Evolutionary conservation across 2,888 invertebrate genomes (phyloP).

Genomic region (Mesorhabditis sp.): DNA sequence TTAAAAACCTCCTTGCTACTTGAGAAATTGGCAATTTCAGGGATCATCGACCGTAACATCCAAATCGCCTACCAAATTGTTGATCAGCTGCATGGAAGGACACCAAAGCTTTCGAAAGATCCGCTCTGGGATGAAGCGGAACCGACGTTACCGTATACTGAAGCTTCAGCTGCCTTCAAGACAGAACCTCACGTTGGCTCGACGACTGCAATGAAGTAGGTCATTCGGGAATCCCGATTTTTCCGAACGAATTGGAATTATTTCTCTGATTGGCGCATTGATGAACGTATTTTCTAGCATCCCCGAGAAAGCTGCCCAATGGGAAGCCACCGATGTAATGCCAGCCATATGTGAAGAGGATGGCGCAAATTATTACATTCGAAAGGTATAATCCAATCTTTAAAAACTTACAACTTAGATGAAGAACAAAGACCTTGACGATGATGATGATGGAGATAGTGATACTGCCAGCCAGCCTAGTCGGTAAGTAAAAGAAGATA

Average conservation of each 20-base stretch:
- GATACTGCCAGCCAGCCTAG: neutral
- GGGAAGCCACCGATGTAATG: constrained; percentile 5
- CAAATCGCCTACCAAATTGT: constrained; percentile 91
- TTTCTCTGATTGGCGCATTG: too few relatives aligned
- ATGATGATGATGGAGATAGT: constrained; percentile 2
- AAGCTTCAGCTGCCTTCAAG: constrained; percentile 73
- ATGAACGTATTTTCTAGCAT: neutral
- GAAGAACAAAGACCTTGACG: neutral
- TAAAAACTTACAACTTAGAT: too few relatives aligned
- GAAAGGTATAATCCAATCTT: too few relatives aligned
- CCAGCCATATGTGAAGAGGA: neutral
- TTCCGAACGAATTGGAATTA: too few relatives aligned
- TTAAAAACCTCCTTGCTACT: constrained; percentile 4
- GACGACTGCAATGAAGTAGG: constrained; percentile 32
- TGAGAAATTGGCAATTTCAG: constrained; percentile 8
- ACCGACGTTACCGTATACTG: constrained; percentile 69
- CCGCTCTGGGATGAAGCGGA: constrained; percentile 64
- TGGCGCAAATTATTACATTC: neutral
- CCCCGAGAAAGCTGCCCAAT: neutral
- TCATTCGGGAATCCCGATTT: neutral
- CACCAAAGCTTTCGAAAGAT: constrained; percentile 85
- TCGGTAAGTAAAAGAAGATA: too few relatives aligned
- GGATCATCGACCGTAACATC: constrained; percentile 40
- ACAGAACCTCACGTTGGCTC: constrained; percentile 68
- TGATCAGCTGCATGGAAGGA: constrained; percentile 90